phyloP scores from a whole-genome alignment of 2,888 invertebrate genomes.

The Meandrusa payeni region DNA sequence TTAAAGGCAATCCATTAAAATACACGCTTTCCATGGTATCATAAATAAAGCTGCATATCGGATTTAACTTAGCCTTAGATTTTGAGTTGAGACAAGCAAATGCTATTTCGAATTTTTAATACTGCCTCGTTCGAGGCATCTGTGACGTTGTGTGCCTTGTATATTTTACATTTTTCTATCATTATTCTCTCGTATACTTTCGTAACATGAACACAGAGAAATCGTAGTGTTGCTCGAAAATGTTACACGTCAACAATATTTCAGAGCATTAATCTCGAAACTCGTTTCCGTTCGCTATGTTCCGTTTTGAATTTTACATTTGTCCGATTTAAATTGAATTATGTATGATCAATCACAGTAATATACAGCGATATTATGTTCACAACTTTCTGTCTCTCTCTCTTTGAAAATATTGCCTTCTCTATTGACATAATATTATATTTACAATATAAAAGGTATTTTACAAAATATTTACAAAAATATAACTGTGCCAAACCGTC shows the following conservation, averaged over 20 bases:
- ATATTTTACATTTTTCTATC: slow-evolving; percentile 21
- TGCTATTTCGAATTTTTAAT: slow-evolving; percentile 21
- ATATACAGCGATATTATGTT: no score
- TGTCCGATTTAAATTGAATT: no score
- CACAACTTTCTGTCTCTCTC: no score
- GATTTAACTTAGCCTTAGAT: slow-evolving; percentile 2
- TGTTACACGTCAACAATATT: slow-evolving; percentile 9
- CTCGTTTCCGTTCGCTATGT: neutral
- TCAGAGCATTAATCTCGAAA: slow-evolving; percentile 8
- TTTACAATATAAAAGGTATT: no score
- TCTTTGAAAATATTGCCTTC: no score
- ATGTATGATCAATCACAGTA: no score
- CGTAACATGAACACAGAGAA: neutral
- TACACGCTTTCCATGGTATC: no score
- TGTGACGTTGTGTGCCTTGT: slow-evolving; percentile 13
- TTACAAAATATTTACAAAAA: no score
- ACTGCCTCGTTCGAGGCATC: slow-evolving; percentile 21
- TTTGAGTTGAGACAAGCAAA: slow-evolving; percentile 10
- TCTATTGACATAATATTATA: no score
- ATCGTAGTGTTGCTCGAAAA: slow-evolving; percentile 14
- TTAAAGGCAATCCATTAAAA: no score
- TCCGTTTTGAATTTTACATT: neutral
- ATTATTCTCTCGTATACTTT: slow-evolving; percentile 16
- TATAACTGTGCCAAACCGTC: no score
- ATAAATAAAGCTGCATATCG: no score